Evolutionary conservation across 2,797 vertebrate species (phyloP).

Genomic region (Acropternis orthonyx): DNA sequence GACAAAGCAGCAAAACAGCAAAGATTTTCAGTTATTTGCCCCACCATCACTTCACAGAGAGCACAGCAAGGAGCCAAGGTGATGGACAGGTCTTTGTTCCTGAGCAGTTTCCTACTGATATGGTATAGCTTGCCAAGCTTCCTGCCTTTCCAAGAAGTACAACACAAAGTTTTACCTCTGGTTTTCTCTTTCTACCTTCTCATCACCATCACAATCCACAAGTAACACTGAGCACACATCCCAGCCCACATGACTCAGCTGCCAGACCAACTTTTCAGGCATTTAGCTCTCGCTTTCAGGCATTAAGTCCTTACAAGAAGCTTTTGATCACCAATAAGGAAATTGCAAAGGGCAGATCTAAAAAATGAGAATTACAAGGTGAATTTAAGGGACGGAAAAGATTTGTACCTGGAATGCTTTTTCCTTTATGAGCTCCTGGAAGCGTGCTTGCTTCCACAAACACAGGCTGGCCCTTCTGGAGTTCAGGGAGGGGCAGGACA

Average conservation of each 20-base stretch:
- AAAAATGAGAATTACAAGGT: background rate
- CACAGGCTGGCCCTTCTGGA: constrained; percentile 75
- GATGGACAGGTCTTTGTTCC: background rate
- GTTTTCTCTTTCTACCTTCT: background rate
- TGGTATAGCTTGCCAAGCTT: rapidly evolving
- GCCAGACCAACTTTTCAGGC: background rate
- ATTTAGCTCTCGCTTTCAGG: background rate
- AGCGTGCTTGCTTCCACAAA: constrained; percentile 79
- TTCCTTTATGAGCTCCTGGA: constrained; percentile 71
- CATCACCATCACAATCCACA: background rate
- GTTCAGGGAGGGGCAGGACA: constrained; percentile 12
- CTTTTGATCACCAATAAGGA: background rate
- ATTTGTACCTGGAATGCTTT: constrained; percentile 74
- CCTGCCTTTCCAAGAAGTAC: background rate
- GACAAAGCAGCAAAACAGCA: background rate
- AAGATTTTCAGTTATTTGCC: background rate
- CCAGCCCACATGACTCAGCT: background rate
- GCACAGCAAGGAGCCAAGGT: background rate
- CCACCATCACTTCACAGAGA: background rate
- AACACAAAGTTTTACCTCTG: background rate
- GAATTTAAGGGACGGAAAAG: background rate
- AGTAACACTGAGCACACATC: rapidly evolving
- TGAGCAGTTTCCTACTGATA: background rate
- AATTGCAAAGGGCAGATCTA: background rate
- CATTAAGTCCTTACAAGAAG: background rate